Evolutionary conservation across 1,140 invertebrate species (phyloP), one percentile per base, ranked within the genome.

Genomic region (Littorina saxatilis): DNA sequence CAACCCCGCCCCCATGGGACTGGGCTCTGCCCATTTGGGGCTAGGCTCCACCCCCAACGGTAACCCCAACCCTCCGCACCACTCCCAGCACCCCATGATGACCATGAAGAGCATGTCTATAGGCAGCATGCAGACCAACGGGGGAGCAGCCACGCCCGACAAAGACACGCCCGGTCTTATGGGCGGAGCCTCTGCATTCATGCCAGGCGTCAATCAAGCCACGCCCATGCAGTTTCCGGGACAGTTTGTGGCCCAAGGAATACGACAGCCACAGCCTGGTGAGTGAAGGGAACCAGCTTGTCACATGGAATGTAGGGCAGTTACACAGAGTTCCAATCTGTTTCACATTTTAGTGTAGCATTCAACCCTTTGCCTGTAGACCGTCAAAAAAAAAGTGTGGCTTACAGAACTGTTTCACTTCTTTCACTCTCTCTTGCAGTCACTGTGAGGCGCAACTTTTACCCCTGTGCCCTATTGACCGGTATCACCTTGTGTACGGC

Each of bases 241-340:
- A 23, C 76, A 78, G 76, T 35, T 78, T 23, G 47, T 78, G n/a
- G 37, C 76, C 23, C 35, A 32, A n/a, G 76, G 76, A 32, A 61
- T 78, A 23, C 55, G 76, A 0, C 76, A 52, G 39, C 50, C 55
- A 43, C 76, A 78, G 58, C 76, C 55, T 63, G 76, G 76, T 78
- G 43, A 47, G 43, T 5, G 43, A 47, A 9, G 43, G 43, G 17
- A 47, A 47, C 5, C 7, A 47, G 43, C 43, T 47, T 47, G 43
- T 47, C n/a, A 47, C 7, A 47, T 47, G 43, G 43, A 47, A 47
- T n/a, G n/a, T n/a, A n/a, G n/a, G n/a, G n/a, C n/a, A n/a, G n/a
- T n/a, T n/a, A n/a, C n/a, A n/a, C n/a, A n/a, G n/a, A n/a, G n/a
- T n/a, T n/a, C n/a, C n/a, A n/a, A n/a, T n/a, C n/a, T n/a, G n/a